These are phyloP conservation scores for Tachycineta bicolor DNA, from an alignment of 2,113 vertebrate genomes.

Conservation along the genomic window DNA sequence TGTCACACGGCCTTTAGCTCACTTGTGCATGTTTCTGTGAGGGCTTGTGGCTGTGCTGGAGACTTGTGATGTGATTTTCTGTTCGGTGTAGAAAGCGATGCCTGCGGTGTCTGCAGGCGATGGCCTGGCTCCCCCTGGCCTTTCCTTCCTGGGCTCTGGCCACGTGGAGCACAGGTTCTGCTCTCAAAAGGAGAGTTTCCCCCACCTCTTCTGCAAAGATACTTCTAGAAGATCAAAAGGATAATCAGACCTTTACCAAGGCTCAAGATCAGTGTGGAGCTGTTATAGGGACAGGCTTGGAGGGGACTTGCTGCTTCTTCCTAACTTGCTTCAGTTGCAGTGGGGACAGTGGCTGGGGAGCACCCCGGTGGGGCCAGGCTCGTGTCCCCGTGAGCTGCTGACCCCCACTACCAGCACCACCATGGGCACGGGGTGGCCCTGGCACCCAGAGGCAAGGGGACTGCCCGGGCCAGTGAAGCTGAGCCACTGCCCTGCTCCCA, in stretches of 20 bases:
- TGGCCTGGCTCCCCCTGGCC: fast-evolving
- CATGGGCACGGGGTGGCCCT: fast-evolving
- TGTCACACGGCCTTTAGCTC: fast-evolving
- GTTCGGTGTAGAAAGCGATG: fast-evolving
- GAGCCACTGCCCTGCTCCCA: not conserved
- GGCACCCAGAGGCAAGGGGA: not conserved
- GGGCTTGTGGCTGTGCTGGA: not conserved
- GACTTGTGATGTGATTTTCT: not conserved
- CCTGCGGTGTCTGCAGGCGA: not conserved
- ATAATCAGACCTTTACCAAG: not conserved
- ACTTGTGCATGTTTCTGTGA: not conserved
- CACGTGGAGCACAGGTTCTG: not conserved
- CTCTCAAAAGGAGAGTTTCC: not conserved
- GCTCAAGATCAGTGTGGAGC: not conserved
- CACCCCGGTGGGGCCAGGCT: fast-evolving
- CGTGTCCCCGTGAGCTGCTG: fast-evolving
- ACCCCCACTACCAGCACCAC: not conserved
- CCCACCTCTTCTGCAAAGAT: not conserved
- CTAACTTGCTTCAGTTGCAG: not conserved
- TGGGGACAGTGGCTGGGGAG: not conserved
- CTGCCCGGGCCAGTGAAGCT: fast-evolving
- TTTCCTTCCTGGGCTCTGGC: not conserved
- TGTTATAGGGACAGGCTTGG: not conserved
- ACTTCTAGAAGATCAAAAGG: not conserved
- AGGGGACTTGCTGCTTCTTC: not conserved